phyloP scores from a whole-genome alignment of 2,113 vertebrate species.

The Ascaphus truei region DNA sequence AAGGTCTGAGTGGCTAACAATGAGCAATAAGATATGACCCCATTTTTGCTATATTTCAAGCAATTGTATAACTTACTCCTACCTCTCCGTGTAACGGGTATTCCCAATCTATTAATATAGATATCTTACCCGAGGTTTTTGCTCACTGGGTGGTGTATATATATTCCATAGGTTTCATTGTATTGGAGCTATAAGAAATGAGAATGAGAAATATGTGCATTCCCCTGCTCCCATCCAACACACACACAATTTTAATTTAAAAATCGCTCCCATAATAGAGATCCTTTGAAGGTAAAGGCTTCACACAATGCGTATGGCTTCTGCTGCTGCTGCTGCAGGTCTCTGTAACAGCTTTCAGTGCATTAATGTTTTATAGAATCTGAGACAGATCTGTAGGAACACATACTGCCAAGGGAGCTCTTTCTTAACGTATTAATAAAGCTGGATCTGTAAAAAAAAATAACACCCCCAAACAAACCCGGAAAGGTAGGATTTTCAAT shows the following conservation, averaged over 20 bases:
- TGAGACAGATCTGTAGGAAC: slow-evolving; percentile 71
- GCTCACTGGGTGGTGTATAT: slow-evolving; percentile 27
- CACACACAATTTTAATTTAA: slow-evolving; percentile 25
- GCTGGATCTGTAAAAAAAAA: slow-evolving; percentile 66
- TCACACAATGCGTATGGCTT: slow-evolving; percentile 39
- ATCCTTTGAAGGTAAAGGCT: slow-evolving; percentile 48
- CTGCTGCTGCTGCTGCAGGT: slow-evolving; percentile 49
- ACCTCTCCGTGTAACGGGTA: slow-evolving; percentile 3
- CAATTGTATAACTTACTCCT: neutral
- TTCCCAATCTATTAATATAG: slow-evolving; percentile 43
- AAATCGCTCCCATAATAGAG: slow-evolving; percentile 32
- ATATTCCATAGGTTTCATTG: neutral
- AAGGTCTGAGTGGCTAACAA: accelerated
- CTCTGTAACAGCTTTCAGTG: slow-evolving; percentile 70
- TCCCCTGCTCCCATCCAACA: slow-evolving; percentile 3
- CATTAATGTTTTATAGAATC: slow-evolving; percentile 84
- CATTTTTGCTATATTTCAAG: neutral
- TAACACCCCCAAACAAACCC: slow-evolving; percentile 50
- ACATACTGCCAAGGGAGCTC: slow-evolving; percentile 68
- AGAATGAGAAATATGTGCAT: neutral
- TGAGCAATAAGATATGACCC: neutral
- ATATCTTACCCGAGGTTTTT: slow-evolving; percentile 20
- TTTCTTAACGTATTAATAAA: slow-evolving; percentile 74
- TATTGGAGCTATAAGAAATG: neutral
- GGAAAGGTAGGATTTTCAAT: slow-evolving; percentile 46